A percentile compares a stretch with the other conserved stretches of the same genome.
Conservation (phyloP, 2,888 invertebrate genomes). For the Neoascia interrupta region DNA sequence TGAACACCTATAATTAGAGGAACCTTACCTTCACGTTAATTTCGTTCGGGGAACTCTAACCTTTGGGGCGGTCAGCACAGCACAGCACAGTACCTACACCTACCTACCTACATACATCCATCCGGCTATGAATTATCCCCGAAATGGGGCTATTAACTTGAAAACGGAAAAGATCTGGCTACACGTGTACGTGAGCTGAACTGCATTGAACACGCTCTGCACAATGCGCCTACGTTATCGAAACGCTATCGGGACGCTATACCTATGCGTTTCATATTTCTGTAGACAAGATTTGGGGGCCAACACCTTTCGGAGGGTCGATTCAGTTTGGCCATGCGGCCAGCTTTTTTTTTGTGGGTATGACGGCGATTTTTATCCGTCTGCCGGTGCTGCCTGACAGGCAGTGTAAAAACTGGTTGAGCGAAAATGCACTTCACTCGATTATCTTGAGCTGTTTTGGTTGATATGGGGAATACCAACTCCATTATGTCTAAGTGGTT, state of each 20-base stretch:
- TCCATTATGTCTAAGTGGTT: too few relatives aligned
- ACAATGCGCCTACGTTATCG: constrained; percentile 12
- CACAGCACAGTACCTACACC: too few relatives aligned
- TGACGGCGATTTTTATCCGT: constrained; percentile 7
- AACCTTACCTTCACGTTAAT: constrained; percentile 73
- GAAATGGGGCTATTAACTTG: constrained; percentile 68
- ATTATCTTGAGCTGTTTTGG: too few relatives aligned
- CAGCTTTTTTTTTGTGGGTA: too few relatives aligned
- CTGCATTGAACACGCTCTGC: background rate
- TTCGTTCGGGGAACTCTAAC: constrained; percentile 70
- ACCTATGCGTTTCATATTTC: constrained; percentile 5
- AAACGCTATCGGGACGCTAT: constrained; percentile 51
- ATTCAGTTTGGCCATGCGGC: too few relatives aligned
- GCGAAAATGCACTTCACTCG: background rate
- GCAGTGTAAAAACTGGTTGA: constrained; percentile 9
- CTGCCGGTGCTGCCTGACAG: background rate
- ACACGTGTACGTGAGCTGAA: constrained; percentile 3
- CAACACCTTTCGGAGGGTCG: constrained; percentile 24
- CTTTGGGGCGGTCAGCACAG: constrained; percentile 68
- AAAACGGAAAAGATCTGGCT: constrained; percentile 48
- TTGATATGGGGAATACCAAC: too few relatives aligned
- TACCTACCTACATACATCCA: constrained; percentile 53
- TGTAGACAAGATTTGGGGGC: constrained; percentile 20
- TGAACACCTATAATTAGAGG: constrained; percentile 73
- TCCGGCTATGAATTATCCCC: constrained; percentile 68